Base-by-base conservation (phyloP, 2,888 invertebrate species). In the Maniola hyperantus region DNA sequence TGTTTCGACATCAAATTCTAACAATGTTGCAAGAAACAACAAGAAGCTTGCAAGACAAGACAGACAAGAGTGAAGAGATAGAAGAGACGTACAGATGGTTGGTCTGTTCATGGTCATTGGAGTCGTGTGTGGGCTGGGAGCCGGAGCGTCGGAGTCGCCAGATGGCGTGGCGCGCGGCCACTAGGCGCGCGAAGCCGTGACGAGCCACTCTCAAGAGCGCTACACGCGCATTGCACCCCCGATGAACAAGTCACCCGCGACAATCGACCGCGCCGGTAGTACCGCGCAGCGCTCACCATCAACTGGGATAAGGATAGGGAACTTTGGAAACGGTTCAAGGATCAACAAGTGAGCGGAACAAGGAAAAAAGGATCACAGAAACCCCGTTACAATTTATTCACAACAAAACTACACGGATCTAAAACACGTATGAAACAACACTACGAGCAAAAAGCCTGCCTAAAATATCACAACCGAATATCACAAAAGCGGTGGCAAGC, bases 81-180 rank as follows among this genome's bases (percentile, higher is more conserved):
- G 84, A 87, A 86, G 84, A 85, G 82, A 93, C 93, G 85, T 92
- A 92, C 92, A 92, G 88, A 86, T 91, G 89, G 89, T 91, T 91
- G 84, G 88, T 89, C 77, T 92, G 91, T 88, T 93, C 92, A 80
- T 91, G 85, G 82, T 92, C 92, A 88, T 88, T 91, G 87, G 84
- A 84, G 84, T 87, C 90, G 73, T 91, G 90, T 64, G 90, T 82
- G 73, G 91, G 93, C 84, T 91, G 92, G 76, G 92, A 92, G 82
- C 90, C 92, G 79, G 92, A 92, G 79, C 92, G 91, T 81, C 95
- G 92, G 84, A 94, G 93, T 82, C 94, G 93, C 94, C 94, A 95
- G 93, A 95, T 93, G 93, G 95, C 94, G 93, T 94, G 94, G 89
- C 94, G 94, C 78, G 94, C 94, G 88, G 95, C 95, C 93, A 95